These are phyloP conservation scores for Quadroppia sp. DNA, from an alignment of 2,888 invertebrate genomes.

Conservation along the genomic window DNA sequence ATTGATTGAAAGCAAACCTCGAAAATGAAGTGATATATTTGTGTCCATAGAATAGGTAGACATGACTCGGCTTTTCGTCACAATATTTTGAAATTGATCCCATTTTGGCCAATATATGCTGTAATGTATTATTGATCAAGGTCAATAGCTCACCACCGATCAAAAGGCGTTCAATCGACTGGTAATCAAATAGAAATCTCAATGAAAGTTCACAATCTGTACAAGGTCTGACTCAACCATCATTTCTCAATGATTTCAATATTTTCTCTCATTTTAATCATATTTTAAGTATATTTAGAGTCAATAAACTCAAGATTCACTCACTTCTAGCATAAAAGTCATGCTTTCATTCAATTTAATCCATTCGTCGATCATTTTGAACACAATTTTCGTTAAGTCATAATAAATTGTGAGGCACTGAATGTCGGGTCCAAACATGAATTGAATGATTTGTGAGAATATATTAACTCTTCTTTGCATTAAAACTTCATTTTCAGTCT, in stretches of 20 bases:
- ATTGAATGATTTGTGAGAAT: conserved; percentile 29
- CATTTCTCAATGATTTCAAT: no score
- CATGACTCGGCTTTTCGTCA: not conserved
- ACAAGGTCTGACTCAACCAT: no score
- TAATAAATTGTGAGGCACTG: conserved; percentile 21
- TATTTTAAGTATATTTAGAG: no score
- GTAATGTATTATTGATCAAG: not conserved
- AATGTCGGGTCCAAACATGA: conserved; percentile 33
- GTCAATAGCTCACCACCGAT: not conserved
- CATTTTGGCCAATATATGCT: not conserved
- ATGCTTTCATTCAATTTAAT: not conserved
- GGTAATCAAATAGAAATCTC: not conserved
- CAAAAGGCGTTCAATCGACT: conserved; percentile 19
- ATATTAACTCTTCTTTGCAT: conserved; percentile 28
- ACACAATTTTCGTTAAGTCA: conserved; percentile 12
- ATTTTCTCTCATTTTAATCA: no score
- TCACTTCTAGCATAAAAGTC: conserved; percentile 37
- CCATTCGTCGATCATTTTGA: conserved; percentile 39
- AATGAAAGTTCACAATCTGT: no score
- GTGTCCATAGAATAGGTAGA: conserved; percentile 22
- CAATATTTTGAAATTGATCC: not conserved
- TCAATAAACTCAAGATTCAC: not conserved
- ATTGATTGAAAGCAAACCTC: not conserved
- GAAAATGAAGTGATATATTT: conserved; percentile 29
- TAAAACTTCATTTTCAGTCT: conserved; percentile 11